These are phyloP conservation scores for Eucidaris tribuloides DNA, from an alignment of 35 echinoderm and acorn worm genomes.

Conservation along the genomic window DNA sequence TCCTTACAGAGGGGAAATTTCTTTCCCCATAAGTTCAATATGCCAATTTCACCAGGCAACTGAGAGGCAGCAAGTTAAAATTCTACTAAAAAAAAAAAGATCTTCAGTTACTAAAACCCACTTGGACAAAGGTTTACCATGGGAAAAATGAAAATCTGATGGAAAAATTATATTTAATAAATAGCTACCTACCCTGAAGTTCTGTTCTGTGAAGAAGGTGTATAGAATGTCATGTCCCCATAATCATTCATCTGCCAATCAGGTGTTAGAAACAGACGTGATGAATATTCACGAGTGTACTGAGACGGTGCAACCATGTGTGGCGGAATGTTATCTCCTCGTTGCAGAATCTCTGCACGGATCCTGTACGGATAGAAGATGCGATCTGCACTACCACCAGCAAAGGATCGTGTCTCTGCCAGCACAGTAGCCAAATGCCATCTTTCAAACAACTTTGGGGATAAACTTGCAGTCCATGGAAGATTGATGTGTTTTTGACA, in stretches of 20 bases:
- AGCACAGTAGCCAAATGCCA: background rate
- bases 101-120: background rate
- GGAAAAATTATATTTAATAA: background rate
- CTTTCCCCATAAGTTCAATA: background rate
- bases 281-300: background rate
- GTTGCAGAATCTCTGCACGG: background rate
- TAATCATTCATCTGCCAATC: constrained; percentile 11
- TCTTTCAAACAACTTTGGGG: background rate
- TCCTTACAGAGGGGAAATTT: background rate
- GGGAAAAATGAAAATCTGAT: background rate
- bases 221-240: constrained; percentile 22
- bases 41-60: background rate
- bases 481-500: too few relatives aligned
- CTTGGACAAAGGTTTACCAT: background rate
- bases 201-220: background rate
- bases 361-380: background rate
- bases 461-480: background rate
- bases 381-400: background rate
- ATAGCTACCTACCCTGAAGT: background rate
- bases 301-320: background rate
- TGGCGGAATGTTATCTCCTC: constrained; percentile 1
- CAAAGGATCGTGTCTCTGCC: background rate
- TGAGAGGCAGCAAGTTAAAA: background rate
- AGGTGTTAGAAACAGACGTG: background rate
- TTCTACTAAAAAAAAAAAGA: background rate